phyloP scores from a whole-genome alignment of 2,888 invertebrate species.

The Sminthurinus aureus region DNA sequence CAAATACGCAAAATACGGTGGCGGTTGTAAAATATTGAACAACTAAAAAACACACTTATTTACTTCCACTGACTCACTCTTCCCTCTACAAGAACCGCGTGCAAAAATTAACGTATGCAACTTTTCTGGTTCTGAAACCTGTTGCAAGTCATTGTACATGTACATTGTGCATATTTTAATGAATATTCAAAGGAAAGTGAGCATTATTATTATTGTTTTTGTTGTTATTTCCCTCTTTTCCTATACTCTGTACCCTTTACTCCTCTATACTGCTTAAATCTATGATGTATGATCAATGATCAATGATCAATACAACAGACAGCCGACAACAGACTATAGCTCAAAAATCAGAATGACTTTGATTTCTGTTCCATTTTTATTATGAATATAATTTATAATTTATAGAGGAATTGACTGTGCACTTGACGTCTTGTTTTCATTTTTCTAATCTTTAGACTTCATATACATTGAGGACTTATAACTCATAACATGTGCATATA shows the following conservation, averaged over 20 bases:
- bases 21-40: constrained; percentile 12
- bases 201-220: too few relatives aligned
- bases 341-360: background rate
- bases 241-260: background rate
- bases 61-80: too few relatives aligned
- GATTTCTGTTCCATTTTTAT: background rate
- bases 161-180: background rate
- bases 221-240: too few relatives aligned
- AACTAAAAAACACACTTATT: background rate
- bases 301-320: background rate
- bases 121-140: background rate
- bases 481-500: background rate
- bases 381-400: background rate
- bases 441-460: background rate
- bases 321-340: too few relatives aligned
- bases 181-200: background rate
- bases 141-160: background rate
- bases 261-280: background rate
- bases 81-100: background rate
- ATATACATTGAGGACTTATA: background rate
- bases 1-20: constrained; percentile 13
- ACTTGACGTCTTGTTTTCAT: background rate
- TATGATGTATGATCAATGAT: background rate
- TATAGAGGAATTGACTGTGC: background rate
- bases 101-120: background rate